Evolutionary conservation across 2,113 vertebrate genomes (phyloP).

Genomic region (Crotalus tigris): DNA sequence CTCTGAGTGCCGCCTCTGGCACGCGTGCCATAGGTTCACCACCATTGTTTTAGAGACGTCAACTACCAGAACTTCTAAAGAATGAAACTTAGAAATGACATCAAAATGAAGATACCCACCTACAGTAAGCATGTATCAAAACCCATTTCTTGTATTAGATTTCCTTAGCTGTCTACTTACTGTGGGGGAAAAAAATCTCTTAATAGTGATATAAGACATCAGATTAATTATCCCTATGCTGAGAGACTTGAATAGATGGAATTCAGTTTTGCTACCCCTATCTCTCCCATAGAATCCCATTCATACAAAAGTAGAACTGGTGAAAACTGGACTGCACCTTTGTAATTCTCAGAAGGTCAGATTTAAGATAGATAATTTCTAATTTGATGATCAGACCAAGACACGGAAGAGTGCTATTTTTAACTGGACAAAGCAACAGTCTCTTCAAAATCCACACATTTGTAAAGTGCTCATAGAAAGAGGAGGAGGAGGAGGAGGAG

Average conservation of each 20-base stretch:
- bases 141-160: background rate
- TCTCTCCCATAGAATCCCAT: background rate
- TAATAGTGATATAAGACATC: background rate
- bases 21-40: too few relatives aligned
- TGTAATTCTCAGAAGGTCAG: background rate
- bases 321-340: background rate
- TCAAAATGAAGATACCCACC: background rate
- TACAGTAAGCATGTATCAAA: background rate
- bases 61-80: background rate
- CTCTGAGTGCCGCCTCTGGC: too few relatives aligned
- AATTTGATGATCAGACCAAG: background rate
- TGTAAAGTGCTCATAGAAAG: background rate
- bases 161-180: background rate
- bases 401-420: background rate
- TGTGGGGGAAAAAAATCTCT: rapidly evolving
- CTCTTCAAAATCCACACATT: background rate
- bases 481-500: background rate
- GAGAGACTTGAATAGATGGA: background rate
- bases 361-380: background rate
- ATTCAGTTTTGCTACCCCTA: background rate
- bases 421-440: background rate
- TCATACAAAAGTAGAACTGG: background rate
- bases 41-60: background rate
- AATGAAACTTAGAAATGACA: background rate
- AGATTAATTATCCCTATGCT: background rate